A percentile compares a stretch with the other conserved stretches of the same genome.
phyloP scores from a whole-genome alignment of 2,888 invertebrate species.

The Drosophila cognata region DNA sequence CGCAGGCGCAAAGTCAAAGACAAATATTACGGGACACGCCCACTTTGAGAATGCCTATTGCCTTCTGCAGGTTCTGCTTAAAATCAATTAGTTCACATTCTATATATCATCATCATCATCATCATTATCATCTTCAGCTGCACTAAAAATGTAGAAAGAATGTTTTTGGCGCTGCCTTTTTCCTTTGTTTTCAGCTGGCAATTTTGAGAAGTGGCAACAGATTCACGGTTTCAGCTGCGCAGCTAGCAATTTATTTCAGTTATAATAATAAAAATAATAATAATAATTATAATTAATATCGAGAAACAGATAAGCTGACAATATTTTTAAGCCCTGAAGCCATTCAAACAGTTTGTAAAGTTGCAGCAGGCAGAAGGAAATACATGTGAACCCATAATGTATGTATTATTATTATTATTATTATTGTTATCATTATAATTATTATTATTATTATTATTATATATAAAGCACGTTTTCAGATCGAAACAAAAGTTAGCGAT shows the following conservation, averaged over 20 bases:
- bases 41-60: neutral
- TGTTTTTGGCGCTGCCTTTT: neutral
- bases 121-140: slow-evolving; percentile 64
- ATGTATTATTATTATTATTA: too few species aligned
- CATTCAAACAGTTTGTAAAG: too few species aligned
- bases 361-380: too few species aligned
- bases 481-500: too few species aligned
- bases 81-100: slow-evolving; percentile 79
- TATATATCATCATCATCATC: slow-evolving; percentile 7
- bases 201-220: neutral
- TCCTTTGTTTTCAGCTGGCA: slow-evolving; percentile 4
- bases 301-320: neutral
- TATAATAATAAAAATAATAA: neutral
- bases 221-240: neutral
- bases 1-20: slow-evolving; percentile 71
- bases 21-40: slow-evolving; percentile 77
- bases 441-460: too few species aligned
- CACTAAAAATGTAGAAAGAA: slow-evolving; percentile 51
- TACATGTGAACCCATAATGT: too few species aligned
- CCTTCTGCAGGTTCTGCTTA: slow-evolving; percentile 68
- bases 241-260: neutral
- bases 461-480: too few species aligned
- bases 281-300: neutral
- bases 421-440: too few species aligned
- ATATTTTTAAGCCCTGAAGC: too few species aligned